These are phyloP conservation scores for Chironomus striatipennis DNA, from an alignment of 1,140 invertebrate species.

Conservation along the genomic window DNA sequence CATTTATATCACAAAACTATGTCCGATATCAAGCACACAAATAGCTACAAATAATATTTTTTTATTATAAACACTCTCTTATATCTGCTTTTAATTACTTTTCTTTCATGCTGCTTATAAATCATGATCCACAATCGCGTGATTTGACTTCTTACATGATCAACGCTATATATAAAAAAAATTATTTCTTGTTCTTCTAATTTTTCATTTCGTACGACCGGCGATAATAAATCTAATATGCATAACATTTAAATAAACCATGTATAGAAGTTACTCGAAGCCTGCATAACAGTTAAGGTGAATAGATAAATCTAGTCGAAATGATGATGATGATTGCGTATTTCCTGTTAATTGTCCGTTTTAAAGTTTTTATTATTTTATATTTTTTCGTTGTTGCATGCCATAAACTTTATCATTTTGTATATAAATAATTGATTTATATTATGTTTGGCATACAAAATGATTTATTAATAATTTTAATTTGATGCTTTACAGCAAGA, in stretches of 20 bases:
- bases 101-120: too few relatives aligned
- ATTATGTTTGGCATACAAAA: too few relatives aligned
- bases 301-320: constrained; percentile 17
- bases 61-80: too few relatives aligned
- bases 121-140: not conserved
- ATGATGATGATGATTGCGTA: not conserved
- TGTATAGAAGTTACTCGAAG: constrained; percentile 80
- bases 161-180: not conserved
- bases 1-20: too few relatives aligned
- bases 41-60: too few relatives aligned
- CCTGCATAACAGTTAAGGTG: constrained; percentile 83
- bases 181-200: not conserved
- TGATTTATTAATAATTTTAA: too few relatives aligned
- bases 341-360: not conserved
- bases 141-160: not conserved
- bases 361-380: not conserved
- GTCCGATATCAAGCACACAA: too few relatives aligned
- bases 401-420: not conserved
- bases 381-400: not conserved
- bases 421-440: not conserved
- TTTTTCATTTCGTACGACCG: not conserved
- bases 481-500: too few relatives aligned
- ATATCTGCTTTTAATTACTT: too few relatives aligned
- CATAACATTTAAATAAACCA: constrained; percentile 27
- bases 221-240: too few relatives aligned